These are phyloP conservation scores for Bos taurus DNA, from an alignment of 2,113 vertebrate genomes.

Conservation along the genomic window DNA sequence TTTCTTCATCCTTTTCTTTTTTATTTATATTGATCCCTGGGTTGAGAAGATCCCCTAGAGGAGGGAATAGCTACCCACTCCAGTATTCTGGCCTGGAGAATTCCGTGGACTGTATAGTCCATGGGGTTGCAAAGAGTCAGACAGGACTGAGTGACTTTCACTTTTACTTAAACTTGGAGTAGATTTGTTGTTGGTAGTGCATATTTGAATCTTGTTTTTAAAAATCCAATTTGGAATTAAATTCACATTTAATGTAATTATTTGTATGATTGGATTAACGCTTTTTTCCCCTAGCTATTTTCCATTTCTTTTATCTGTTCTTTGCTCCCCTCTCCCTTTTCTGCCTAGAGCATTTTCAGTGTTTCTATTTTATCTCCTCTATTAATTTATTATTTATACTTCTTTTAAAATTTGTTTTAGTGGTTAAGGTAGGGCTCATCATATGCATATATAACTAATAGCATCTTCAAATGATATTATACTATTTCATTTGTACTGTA, in stretches of 20 bases:
- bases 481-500: not conserved
- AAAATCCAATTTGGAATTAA: not conserved
- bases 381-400: not conserved
- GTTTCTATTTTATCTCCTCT: not conserved
- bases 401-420: not conserved
- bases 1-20: not conserved
- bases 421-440: not conserved
- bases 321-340: not conserved
- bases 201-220: not conserved
- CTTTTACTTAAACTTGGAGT: not conserved
- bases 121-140: not conserved
- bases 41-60: not conserved
- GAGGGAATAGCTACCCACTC: not conserved
- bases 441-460: not conserved
- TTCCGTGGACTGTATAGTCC: not conserved
- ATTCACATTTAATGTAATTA: not conserved
- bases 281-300: not conserved
- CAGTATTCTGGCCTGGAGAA: not conserved
- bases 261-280: not conserved
- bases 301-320: not conserved
- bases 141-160: not conserved
- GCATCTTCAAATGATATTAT: not conserved
- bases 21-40: not conserved
- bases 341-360: not conserved
- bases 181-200: not conserved